These are phyloP conservation scores for Leptinotarsa haldemani DNA, from an alignment of 2,888 invertebrate species.

Conservation along the genomic window DNA sequence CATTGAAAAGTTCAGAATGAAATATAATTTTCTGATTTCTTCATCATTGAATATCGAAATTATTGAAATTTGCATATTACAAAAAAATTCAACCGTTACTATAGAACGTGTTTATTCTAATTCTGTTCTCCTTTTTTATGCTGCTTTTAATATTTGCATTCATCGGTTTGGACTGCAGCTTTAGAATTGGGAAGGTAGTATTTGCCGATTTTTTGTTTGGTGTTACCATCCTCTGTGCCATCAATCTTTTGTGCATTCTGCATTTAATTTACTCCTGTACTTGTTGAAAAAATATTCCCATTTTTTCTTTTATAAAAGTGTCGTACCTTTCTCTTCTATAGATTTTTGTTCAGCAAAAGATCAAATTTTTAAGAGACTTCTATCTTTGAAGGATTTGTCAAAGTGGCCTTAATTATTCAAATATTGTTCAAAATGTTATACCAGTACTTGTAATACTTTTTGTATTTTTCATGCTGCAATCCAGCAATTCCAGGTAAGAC, in stretches of 20 bases:
- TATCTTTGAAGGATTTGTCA: neutral
- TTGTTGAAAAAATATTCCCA: constrained; percentile 20
- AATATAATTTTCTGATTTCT: too few species aligned
- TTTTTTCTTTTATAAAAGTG: too few species aligned
- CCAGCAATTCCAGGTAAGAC: constrained; percentile 70
- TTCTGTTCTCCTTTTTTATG: constrained; percentile 52
- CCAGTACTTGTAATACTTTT: constrained; percentile 63
- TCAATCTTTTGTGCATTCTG: constrained; percentile 75
- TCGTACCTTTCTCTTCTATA: neutral
- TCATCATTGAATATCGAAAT: too few species aligned
- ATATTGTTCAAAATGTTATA: constrained; percentile 25
- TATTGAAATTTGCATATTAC: too few species aligned
- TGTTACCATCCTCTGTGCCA: constrained; percentile 74
- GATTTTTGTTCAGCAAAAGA: neutral
- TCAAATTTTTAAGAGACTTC: neutral
- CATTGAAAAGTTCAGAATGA: too few species aligned
- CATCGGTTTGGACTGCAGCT: constrained; percentile 64
- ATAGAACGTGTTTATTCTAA: constrained; percentile 19
- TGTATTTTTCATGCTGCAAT: constrained; percentile 69
- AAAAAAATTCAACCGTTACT: neutral
- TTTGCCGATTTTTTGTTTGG: constrained; percentile 79
- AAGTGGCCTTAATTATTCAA: constrained; percentile 26
- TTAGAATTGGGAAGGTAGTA: constrained; percentile 85
- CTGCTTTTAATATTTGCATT: constrained; percentile 51
- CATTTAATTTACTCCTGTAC: constrained; percentile 71